Percentiles rank a stretch among this genome's conserved stretches.
These are phyloP conservation scores for Coecobrya sp. DNA, from an alignment of 2,888 invertebrate species.

Conservation along the genomic window DNA sequence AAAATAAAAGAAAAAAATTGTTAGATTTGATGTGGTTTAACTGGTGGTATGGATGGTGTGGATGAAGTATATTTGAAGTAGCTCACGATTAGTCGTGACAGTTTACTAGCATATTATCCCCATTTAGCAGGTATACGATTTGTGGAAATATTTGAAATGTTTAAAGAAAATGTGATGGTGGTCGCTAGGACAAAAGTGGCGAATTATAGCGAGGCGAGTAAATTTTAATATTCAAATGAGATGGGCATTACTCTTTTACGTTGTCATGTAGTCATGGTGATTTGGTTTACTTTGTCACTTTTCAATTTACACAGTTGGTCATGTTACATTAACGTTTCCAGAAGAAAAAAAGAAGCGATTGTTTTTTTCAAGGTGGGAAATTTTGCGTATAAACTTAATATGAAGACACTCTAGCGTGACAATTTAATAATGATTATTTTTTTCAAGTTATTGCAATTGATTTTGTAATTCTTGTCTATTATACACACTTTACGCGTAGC, in stretches of 20 bases:
- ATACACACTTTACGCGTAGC: neutral
- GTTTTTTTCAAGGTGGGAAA: conserved; percentile 5
- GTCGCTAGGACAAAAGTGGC: too few relatives aligned
- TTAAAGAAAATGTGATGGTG: too few relatives aligned
- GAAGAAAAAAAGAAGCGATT: neutral
- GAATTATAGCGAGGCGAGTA: neutral
- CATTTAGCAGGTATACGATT: neutral
- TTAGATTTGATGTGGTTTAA: neutral
- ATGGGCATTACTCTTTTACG: neutral
- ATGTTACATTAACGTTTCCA: conserved; percentile 5
- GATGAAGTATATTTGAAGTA: conserved; percentile 35
- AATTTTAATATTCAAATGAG: neutral
- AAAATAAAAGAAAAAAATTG: neutral
- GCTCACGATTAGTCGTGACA: conserved; percentile 64
- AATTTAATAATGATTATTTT: neutral
- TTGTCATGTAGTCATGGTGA: neutral
- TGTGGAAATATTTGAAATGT: neutral
- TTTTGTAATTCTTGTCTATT: conserved; percentile 29
- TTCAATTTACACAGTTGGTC: conserved; percentile 9
- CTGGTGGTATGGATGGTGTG: neutral
- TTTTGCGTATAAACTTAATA: neutral
- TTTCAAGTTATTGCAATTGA: conserved; percentile 20
- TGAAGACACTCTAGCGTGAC: neutral
- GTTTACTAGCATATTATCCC: conserved; percentile 20
- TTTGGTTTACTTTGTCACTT: neutral